Base-by-base conservation (phyloP, 2,113 vertebrate species). In the Struthio camelus region DNA sequence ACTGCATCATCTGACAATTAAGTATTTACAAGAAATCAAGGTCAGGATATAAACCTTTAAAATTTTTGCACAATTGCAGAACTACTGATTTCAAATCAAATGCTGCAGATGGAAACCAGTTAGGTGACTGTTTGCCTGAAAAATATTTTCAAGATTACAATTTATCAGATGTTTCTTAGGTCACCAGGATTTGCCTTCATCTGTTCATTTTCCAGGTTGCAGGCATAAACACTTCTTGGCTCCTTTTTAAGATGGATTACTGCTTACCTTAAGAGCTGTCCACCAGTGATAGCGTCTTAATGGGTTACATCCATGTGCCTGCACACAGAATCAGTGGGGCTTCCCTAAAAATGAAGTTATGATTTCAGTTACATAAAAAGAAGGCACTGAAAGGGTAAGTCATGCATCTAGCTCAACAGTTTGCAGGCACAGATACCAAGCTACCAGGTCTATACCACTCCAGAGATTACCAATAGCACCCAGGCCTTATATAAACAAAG, bases 301-400 rank as follows among this genome's bases (percentile, higher is more conserved):
- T 32, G 46, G 40, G 32, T 36, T 23, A 62, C 38, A 46, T 56
- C 16, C 9, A 1, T 14, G 44, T 6, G 38, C 23, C 16, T 40
- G 24, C 2, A 13, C 54, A 40, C 3, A 7, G 46, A 70, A 71
- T 0, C 72, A 25, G 62, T 6, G 24, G 12, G 11, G 80, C 20
- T 34, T 65, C 17, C 44, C 67, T 80, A 76, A 66, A 80, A 76
- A 0, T 64, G 56, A 32, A 53, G 20, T 76, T 72, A 76, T 11
- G 48, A 12, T 16, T 73, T 54, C n/a, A 82, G 28, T 14, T 54
- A 38, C 48, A 83, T 50, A 59, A 78, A 70, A 3, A 66, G 23
- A 80, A 10, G 10, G 46, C 40, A 42, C 2, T 0, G 1, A 76
- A 62, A 17, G 9, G 0, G 20, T 0, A 56, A 90, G 14, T 27